These are phyloP conservation scores for Eremobia ochroleuca DNA, from an alignment of 2,888 invertebrate genomes.

Conservation along the genomic window DNA sequence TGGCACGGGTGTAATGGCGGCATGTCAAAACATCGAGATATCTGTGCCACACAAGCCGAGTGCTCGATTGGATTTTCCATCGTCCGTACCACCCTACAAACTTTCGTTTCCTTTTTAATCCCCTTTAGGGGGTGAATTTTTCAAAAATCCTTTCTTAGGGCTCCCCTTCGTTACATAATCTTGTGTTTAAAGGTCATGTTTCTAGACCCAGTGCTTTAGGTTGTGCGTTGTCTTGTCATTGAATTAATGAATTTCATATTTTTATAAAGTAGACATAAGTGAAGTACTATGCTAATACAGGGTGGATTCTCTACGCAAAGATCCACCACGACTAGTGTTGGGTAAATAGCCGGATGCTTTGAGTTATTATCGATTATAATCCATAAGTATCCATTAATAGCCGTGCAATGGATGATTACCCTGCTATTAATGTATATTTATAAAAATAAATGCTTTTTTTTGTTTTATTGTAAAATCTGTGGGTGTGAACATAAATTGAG, in stretches of 20 bases:
- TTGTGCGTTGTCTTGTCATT: background rate
- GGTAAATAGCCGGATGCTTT: no score
- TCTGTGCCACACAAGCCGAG: background rate
- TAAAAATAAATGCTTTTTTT: no score
- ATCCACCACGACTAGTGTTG: no score
- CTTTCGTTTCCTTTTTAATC: background rate
- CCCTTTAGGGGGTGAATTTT: background rate
- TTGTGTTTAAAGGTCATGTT: background rate
- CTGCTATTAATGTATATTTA: no score
- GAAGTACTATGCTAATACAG: no score
- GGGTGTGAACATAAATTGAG: no score
- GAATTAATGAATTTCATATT: background rate
- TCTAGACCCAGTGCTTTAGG: background rate
- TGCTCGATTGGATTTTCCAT: background rate
- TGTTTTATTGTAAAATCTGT: no score
- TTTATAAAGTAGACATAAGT: background rate
- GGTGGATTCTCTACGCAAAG: no score
- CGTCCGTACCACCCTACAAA: background rate
- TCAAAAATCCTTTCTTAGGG: background rate
- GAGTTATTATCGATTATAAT: no score
- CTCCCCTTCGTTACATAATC: background rate
- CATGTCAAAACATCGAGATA: background rate
- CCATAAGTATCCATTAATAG: no score
- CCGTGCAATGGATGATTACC: no score
- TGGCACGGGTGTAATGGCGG: background rate